phyloP scores from a whole-genome alignment of 2,113 vertebrate genomes.

The Phylloscopus trochiloides region DNA sequence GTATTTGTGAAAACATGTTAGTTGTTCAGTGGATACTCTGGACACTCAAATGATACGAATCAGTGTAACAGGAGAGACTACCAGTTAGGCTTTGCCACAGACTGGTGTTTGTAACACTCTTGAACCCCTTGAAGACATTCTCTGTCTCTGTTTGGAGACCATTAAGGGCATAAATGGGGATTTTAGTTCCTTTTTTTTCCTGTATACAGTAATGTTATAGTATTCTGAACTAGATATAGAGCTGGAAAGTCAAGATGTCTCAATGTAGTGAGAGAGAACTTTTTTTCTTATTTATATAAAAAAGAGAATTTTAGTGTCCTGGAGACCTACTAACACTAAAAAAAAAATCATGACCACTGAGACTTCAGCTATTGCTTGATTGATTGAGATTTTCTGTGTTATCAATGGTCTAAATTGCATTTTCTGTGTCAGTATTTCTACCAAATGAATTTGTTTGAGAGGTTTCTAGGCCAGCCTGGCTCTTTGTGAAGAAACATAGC shows the following conservation, averaged over 20 bases:
- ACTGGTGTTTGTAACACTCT: fast-evolving
- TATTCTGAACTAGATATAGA: not conserved
- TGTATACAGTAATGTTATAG: not conserved
- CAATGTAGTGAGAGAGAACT: not conserved
- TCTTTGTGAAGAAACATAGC: not conserved
- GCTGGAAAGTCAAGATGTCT: not conserved
- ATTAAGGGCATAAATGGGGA: not conserved
- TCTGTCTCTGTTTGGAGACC: not conserved
- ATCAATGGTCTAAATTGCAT: not conserved
- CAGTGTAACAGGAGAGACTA: not conserved
- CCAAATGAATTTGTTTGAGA: not conserved
- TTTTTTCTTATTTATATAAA: not conserved
- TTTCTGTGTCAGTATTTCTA: not conserved
- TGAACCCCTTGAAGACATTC: not conserved
- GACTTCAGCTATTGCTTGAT: not conserved
- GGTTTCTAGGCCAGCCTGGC: not conserved
- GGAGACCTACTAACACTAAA: not conserved
- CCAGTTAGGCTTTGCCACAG: not conserved
- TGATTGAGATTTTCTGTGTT: not conserved
- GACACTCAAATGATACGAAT: not conserved
- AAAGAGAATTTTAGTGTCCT: not conserved
- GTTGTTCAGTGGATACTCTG: not conserved
- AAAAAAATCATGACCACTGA: not conserved
- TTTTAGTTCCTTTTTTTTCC: not conserved
- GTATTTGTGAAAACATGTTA: not conserved